Conservation (phyloP, 2,888 invertebrate species). For the Eupithecia inturbata region DNA sequence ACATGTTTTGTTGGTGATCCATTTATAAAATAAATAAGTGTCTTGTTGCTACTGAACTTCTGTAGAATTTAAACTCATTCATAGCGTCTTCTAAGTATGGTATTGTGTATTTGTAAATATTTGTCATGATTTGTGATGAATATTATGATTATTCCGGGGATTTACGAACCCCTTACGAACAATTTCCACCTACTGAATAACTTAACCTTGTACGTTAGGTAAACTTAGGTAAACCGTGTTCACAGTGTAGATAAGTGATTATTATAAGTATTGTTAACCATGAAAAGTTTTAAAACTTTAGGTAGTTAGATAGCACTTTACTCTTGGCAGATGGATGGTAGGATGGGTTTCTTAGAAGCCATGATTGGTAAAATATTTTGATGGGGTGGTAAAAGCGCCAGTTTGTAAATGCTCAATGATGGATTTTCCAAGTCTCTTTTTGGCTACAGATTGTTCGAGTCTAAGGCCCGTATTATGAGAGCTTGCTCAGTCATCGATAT, state of each 20-base stretch:
- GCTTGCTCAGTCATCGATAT: background rate
- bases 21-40: background rate
- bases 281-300: too few species aligned
- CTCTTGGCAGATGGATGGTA: background rate
- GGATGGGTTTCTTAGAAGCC: background rate
- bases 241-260: too few species aligned
- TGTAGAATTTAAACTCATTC: background rate
- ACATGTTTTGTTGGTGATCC: background rate
- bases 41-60: background rate
- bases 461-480: background rate
- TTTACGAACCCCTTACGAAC: background rate
- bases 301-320: too few species aligned
- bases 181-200: background rate
- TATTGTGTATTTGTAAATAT: background rate
- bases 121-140: too few species aligned
- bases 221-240: too few species aligned
- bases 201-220: background rate
- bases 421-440: constrained; percentile 62
- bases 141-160: background rate
- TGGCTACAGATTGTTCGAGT: constrained; percentile 49
- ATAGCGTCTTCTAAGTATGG: background rate
- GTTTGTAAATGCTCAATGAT: constrained; percentile 73
- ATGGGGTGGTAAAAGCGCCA: constrained; percentile 63
- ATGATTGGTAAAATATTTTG: constrained; percentile 53
- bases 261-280: too few species aligned